A percentile compares a stretch with the other conserved stretches of the same genome.
phyloP scores from a whole-genome alignment of 2,113 vertebrate species.

The Antechinus flavipes region DNA sequence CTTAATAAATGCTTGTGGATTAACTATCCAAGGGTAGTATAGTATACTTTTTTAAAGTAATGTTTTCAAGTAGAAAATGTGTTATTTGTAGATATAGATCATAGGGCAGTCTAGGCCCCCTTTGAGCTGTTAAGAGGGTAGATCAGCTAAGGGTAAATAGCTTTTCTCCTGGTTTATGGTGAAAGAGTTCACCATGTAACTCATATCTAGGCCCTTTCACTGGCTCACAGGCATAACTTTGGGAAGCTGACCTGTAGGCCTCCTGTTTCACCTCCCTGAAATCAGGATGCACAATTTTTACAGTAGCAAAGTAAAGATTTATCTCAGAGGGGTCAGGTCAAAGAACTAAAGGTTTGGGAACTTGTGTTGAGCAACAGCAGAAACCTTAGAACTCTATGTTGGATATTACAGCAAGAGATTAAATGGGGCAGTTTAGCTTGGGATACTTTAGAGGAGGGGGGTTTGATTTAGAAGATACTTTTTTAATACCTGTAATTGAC shows the following conservation, averaged over 20 bases:
- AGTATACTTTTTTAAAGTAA: background rate
- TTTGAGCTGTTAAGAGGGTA: background rate
- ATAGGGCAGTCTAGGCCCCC: background rate
- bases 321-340: background rate
- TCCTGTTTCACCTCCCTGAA: too few relatives aligned
- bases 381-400: background rate
- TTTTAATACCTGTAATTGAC: background rate
- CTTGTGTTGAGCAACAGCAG: background rate
- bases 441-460: too few relatives aligned
- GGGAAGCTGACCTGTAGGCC: too few relatives aligned
- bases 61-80: background rate
- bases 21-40: background rate
- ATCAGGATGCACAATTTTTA: too few relatives aligned
- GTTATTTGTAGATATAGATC: background rate
- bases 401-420: background rate
- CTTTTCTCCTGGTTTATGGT: background rate
- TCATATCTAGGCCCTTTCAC: too few relatives aligned
- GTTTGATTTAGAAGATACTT: background rate
- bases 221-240: too few relatives aligned
- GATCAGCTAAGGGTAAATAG: background rate
- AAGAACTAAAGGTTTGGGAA: background rate
- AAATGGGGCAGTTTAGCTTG: background rate
- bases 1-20: background rate
- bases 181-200: background rate
- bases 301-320: too few relatives aligned